Conservation (phyloP, 2,797 vertebrate genomes). For the Poliocrania exsul region DNA sequence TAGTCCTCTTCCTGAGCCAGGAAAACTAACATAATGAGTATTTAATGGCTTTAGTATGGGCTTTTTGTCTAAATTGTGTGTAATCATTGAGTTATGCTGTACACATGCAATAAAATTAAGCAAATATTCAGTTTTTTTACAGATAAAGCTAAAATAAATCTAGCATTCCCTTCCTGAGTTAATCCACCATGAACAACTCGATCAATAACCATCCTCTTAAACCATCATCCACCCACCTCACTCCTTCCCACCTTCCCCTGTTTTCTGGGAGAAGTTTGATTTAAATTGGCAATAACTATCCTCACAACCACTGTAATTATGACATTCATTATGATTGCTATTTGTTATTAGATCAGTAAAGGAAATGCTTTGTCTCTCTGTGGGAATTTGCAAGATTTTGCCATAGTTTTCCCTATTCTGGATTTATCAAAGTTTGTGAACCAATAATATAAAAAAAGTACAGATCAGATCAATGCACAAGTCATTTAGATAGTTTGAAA, state of each 20-base stretch:
- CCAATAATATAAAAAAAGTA: neutral
- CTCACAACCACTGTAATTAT: neutral
- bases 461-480: neutral
- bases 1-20: neutral
- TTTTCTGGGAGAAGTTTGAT: slow-evolving; percentile 44
- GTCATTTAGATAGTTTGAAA: neutral
- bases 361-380: neutral
- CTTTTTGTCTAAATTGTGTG: neutral
- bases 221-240: slow-evolving; percentile 16
- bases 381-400: neutral
- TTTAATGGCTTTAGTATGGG: neutral
- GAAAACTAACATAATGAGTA: neutral
- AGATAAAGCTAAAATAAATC: slow-evolving; percentile 41
- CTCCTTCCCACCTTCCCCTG: slow-evolving; percentile 21
- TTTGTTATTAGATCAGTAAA: slow-evolving; percentile 24
- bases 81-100: neutral
- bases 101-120: slow-evolving; percentile 5
- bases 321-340: slow-evolving; percentile 13
- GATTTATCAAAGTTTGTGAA: neutral
- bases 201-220: slow-evolving; percentile 53
- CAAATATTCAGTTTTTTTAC: slow-evolving; percentile 42
- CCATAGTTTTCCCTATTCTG: neutral
- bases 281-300: slow-evolving; percentile 47
- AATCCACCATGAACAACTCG: slow-evolving; percentile 1
- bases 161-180: slow-evolving; percentile 28